These are phyloP conservation scores for Eurypyga helias DNA, from an alignment of 2,113 vertebrate genomes.

Conservation along the genomic window DNA sequence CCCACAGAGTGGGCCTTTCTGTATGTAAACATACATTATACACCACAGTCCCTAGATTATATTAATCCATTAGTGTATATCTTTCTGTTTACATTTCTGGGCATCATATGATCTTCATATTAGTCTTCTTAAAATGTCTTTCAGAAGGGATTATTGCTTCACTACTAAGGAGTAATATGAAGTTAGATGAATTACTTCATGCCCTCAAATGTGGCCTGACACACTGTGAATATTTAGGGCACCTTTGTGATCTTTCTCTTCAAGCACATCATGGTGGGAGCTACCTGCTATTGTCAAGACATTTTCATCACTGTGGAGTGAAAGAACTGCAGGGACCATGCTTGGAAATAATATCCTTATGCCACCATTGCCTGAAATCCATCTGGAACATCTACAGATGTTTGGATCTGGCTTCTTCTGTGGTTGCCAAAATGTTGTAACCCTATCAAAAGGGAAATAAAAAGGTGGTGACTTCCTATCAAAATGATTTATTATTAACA, in stretches of 20 bases:
- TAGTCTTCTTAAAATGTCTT: not conserved
- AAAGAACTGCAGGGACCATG: not conserved
- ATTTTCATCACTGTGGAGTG: not conserved
- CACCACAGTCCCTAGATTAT: not conserved
- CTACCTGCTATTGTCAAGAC: not conserved
- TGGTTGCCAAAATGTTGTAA: not conserved
- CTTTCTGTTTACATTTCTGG: not conserved
- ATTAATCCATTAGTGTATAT: not conserved
- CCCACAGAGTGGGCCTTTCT: not conserved
- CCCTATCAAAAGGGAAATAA: not conserved
- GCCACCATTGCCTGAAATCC: not conserved
- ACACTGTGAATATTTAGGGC: not conserved
- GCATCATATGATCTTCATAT: not conserved
- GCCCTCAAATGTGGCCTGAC: not conserved
- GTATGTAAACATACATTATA: not conserved
- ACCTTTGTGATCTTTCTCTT: not conserved
- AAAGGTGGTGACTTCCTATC: not conserved
- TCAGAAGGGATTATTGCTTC: not conserved
- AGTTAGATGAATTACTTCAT: not conserved
- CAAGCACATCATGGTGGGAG: not conserved
- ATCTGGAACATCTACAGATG: not conserved
- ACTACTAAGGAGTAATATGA: not conserved
- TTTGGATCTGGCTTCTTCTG: not conserved
- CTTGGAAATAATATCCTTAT: not conserved
- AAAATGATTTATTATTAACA: not conserved